Evolutionary conservation across 2,888 invertebrate species (phyloP).

Genomic region (Endotricha flammealis): DNA sequence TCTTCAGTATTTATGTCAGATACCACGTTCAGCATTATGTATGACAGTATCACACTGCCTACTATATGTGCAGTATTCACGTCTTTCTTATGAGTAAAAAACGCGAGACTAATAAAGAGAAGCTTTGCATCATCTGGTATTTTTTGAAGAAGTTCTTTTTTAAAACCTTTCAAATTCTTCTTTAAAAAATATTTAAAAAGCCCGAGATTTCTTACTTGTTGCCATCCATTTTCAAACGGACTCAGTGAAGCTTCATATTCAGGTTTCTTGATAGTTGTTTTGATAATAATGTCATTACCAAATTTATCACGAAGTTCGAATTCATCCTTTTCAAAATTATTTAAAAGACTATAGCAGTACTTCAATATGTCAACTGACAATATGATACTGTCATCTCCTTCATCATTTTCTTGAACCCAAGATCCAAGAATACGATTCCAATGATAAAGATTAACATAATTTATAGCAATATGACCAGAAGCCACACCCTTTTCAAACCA

Average conservation of each 20-base stretch:
- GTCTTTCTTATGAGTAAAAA: conserved; percentile 28
- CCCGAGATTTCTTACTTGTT: conserved; percentile 15
- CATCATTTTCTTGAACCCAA: conserved; percentile 17
- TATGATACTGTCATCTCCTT: conserved; percentile 24
- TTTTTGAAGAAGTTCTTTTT: conserved; percentile 18
- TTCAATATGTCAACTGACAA: conserved; percentile 33
- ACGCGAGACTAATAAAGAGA: conserved; percentile 32
- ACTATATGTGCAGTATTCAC: conserved; percentile 21
- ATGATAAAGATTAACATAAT: conserved; percentile 23
- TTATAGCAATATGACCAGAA: conserved; percentile 18
- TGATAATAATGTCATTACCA: neutral
- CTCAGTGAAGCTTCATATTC: conserved; percentile 20
- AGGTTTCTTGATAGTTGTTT: conserved; percentile 23
- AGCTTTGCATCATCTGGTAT: conserved; percentile 28
- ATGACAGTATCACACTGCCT: conserved; percentile 30
- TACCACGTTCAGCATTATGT: conserved; percentile 27
- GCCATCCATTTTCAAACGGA: conserved; percentile 43
- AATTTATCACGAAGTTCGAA: conserved; percentile 7
- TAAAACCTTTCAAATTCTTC: conserved; percentile 17
- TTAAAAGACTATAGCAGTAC: conserved; percentile 38
- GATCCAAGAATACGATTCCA: conserved; percentile 17
- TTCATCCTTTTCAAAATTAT: conserved; percentile 25
- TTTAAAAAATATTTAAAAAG: conserved; percentile 28
- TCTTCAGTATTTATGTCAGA: conserved; percentile 11
- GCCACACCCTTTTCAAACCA: conserved; percentile 33